Evolutionary conservation across 2,888 invertebrate genomes (phyloP).

Genomic region (Periphyllus acericola): DNA sequence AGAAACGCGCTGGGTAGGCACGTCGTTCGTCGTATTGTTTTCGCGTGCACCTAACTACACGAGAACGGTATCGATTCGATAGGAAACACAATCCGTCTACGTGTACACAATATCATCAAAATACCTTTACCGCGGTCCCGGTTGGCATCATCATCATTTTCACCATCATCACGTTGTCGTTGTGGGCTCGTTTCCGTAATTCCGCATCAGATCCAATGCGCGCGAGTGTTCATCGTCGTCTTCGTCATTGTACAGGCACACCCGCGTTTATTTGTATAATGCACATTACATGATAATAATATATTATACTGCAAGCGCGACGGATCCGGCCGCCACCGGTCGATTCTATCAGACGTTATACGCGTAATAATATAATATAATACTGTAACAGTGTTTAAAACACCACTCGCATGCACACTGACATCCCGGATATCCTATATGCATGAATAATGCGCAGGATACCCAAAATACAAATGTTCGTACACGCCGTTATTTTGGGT

Average conservation of each 20-base stretch:
- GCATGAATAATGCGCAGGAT: constrained; percentile 56
- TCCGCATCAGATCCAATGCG: too few relatives aligned
- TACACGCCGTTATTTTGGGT: constrained; percentile 45
- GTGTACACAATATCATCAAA: too few relatives aligned
- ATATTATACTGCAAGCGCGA: neutral
- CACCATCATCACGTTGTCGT: too few relatives aligned
- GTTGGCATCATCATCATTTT: too few relatives aligned
- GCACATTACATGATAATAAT: neutral
- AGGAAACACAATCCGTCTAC: too few relatives aligned
- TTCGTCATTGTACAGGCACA: neutral
- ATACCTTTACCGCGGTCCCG: too few relatives aligned
- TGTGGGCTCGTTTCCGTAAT: too few relatives aligned
- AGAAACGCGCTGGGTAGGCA: too few relatives aligned
- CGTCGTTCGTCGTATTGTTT: too few relatives aligned
- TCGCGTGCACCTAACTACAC: too few relatives aligned
- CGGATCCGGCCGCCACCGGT: neutral
- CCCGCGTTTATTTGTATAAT: neutral
- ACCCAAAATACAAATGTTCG: constrained; percentile 47
- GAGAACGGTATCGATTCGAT: too few relatives aligned
- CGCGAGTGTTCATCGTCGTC: neutral
- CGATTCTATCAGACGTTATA: constrained; percentile 7
- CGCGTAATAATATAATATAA: neutral
- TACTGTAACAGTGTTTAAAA: constrained; percentile 15
- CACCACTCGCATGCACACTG: neutral
- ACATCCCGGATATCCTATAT: constrained; percentile 51